Conservation (phyloP, 2,888 invertebrate genomes). For the Anagyrus pseudococci region DNA sequence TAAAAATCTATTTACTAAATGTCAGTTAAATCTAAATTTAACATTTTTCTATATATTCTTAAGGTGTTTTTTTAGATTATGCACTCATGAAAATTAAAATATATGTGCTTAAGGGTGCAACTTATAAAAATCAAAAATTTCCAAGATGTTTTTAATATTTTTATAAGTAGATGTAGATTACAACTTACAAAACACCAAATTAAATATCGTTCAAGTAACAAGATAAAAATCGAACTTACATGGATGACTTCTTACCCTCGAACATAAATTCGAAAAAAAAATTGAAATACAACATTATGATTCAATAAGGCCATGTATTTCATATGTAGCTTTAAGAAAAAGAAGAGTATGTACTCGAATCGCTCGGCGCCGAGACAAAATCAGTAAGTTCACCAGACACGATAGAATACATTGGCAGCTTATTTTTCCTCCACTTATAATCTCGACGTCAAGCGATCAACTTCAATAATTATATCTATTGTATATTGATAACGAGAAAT, state of each 20-base stretch:
- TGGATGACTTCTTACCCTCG: conserved; percentile 28
- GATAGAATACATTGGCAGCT: conserved; percentile 6
- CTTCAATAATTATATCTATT: conserved; percentile 45
- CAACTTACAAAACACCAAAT: conserved; percentile 1
- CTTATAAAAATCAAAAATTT: conserved; percentile 24
- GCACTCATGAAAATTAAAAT: background rate
- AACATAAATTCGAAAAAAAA: conserved; percentile 6
- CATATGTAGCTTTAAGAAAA: conserved; percentile 51
- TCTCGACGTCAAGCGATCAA: conserved; percentile 43
- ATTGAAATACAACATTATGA: conserved; percentile 44
- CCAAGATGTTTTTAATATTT: conserved; percentile 32
- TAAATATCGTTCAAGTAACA: background rate
- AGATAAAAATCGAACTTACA: conserved; percentile 7
- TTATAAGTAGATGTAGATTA: conserved; percentile 19
- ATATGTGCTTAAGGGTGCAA: background rate
- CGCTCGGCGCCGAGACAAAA: conserved; percentile 23
- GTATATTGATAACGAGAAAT: conserved; percentile 45
- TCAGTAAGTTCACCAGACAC: background rate
- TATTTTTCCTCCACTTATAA: conserved; percentile 17
- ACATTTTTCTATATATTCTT: background rate
- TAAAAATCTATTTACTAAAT: too few relatives aligned
- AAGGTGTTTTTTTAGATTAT: too few relatives aligned
- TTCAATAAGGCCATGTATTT: conserved; percentile 57
- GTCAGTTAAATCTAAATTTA: background rate
- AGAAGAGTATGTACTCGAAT: conserved; percentile 9